phyloP scores from a whole-genome alignment of 23 tunicate species.

The Halocynthia roretzi region DNA sequence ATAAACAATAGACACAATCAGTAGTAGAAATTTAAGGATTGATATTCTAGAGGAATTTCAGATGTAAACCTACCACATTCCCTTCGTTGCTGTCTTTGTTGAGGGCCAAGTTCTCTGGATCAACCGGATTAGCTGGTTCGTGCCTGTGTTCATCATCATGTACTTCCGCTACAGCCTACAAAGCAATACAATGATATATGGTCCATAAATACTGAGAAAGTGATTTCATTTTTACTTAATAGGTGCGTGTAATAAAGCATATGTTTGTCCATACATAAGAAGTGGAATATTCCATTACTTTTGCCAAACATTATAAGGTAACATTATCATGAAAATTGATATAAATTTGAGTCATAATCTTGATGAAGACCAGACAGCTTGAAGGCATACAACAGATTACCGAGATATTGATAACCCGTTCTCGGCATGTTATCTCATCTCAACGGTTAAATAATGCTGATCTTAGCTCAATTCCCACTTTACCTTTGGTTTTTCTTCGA shows the following conservation, averaged over 20 bases:
- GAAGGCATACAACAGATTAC: too few relatives aligned
- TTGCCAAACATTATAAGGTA: too few relatives aligned
- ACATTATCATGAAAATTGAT: too few relatives aligned
- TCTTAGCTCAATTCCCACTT: not conserved
- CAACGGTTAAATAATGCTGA: not conserved
- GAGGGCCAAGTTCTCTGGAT: conserved; percentile 21
- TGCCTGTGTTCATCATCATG: conserved; percentile 69
- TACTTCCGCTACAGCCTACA: conserved; percentile 43
- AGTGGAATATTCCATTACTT: too few relatives aligned
- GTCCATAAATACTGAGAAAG: not conserved
- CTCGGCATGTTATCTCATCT: not conserved
- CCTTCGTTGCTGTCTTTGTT: conserved; percentile 2
- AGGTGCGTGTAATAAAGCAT: not conserved
- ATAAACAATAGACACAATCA: not conserved
- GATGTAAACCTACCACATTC: not conserved
- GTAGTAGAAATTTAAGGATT: too few relatives aligned
- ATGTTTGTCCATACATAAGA: not conserved
- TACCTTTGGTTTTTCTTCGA: not conserved
- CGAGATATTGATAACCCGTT: too few relatives aligned
- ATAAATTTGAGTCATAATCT: too few relatives aligned
- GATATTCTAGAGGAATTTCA: too few relatives aligned
- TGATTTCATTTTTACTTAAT: not conserved
- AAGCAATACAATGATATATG: not conserved
- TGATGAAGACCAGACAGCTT: too few relatives aligned
- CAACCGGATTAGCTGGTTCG: conserved; percentile 85